Evolutionary conservation across 2,797 vertebrate species (phyloP), one percentile per base, ranked within the genome.

Genomic region (Catostomus latipinnis): DNA sequence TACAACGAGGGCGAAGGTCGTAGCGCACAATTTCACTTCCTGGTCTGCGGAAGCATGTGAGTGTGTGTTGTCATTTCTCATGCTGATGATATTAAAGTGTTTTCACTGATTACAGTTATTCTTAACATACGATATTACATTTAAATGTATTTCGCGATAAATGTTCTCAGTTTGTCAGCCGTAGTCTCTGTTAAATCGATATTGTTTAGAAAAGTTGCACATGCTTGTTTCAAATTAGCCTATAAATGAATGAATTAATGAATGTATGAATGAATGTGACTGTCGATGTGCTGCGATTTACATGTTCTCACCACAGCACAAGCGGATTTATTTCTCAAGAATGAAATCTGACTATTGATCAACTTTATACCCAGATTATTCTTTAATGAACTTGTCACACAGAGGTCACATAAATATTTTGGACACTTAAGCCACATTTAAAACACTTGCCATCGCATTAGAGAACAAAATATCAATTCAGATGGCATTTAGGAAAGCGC

Each of bases 1-100:
- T 68, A 72, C 1, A 83, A 45, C 76, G 6, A 60, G 53, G 83
- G 84, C 82, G 84, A 75, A 80, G 81, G 14, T 81, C 67, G 78
- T 5, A 1, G 34, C 66, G 56, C 62, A 58, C n/a, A n/a, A 10
- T 0, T 8, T 3, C 43, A 43, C 89, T 93, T 93, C 93, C 93
- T 90, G 86, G 81, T 78, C 16, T 43, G 63, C 86, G 34, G 56
- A 89, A 86, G 87, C 91, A 83, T 87, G 91, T 89, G 90, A 90
- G 91, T 83, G 67, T 45, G 34, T 34, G 76, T 62, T 78, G 76
- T 71, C 68, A 71, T 46, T 48, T 71, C 5, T 14, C 0, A 56
- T 57, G 14, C 1, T 65, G 13, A 8, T 0, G 8, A 1, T 57
- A 5, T 46, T 34, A 34, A 56, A 48, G 68, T 57, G 63, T 6